Evolutionary conservation across 1,140 invertebrate genomes (phyloP).

Genomic region (Phenacoccus solenopsis): DNA sequence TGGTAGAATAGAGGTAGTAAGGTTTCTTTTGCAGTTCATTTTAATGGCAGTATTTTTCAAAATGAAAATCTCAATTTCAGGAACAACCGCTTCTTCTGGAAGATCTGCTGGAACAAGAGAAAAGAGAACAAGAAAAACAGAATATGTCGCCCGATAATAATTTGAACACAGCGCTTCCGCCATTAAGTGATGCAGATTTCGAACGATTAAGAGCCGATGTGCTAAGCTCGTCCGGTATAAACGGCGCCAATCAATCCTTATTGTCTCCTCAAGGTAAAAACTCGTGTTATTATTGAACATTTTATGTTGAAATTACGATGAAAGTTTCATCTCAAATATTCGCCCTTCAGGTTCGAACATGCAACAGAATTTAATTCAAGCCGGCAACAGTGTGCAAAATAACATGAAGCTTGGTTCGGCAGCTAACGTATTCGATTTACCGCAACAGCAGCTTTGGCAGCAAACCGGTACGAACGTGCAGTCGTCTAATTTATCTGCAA

Average conservation of each 20-base stretch:
- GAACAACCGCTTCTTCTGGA: slow-evolving; percentile 83
- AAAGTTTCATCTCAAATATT: no score
- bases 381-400: neutral
- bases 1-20: no score
- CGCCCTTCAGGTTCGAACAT: neutral
- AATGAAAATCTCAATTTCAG: slow-evolving; percentile 38
- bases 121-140: slow-evolving; percentile 70
- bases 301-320: no score
- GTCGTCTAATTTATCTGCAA: neutral
- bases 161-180: slow-evolving; percentile 33
- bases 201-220: slow-evolving; percentile 56
- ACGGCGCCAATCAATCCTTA: neutral
- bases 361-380: neutral
- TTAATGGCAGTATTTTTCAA: no score
- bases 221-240: slow-evolving; percentile 34
- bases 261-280: neutral
- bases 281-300: no score
- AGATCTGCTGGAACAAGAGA: slow-evolving; percentile 84
- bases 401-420: neutral
- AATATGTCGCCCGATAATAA: slow-evolving; percentile 31
- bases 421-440: neutral
- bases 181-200: slow-evolving; percentile 57
- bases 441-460: neutral
- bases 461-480: neutral
- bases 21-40: no score